Base-by-base conservation (phyloP, 2,888 invertebrate genomes). In the Pimpla rufipes region DNA sequence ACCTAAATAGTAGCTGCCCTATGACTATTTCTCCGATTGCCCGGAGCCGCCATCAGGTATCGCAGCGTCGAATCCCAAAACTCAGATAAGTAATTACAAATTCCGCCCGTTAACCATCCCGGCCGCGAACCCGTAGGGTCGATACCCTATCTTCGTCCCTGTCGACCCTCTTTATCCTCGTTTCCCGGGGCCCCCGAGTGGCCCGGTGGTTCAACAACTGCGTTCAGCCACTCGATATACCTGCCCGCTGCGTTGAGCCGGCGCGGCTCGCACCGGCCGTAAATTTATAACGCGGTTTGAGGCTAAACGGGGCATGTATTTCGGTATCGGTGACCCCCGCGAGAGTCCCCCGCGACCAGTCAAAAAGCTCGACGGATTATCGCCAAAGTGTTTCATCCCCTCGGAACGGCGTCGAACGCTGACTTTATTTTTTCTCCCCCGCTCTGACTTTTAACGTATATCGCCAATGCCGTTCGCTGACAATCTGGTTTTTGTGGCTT, bases 241-340 rank as follows among this genome's bases (percentile, higher is more conserved):
- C 40, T 11, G 29, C 2, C 3, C 29, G 29, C 29, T 5, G 21
- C 73, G 50, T 18, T 23, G 55, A 77, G 40, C 45, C 29, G 29
- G 29, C 23, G 11, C 64, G 55, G 50, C 67, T 45, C 64, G 76
- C 23, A 75, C n/a, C 40, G 21, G 5, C 62, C 52, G 62, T 80
- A 77, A 83, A 83, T 83, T 83, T 80, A 83, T 83, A 77, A 83
- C 77, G 64, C 16, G 29, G 55, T 77, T 52, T 18, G 52, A 73
- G 59, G 70, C 47, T 52, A 80, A 83, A 62, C 67, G 42, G 79
- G 52, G 23, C 47, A 57, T 73, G 67, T 55, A 83, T 83, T 77
- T 45, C 40, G 73, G 62, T 83, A 80, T 80, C 83, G 64, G 62
- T 66, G 40, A 67, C 18, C 13, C 37, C 18, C 45, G 29, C 13